A percentile compares a stretch with the other conserved stretches of the same genome.
phyloP scores from a whole-genome alignment of 2,888 invertebrate species.

The Frankliniella intonsa region DNA sequence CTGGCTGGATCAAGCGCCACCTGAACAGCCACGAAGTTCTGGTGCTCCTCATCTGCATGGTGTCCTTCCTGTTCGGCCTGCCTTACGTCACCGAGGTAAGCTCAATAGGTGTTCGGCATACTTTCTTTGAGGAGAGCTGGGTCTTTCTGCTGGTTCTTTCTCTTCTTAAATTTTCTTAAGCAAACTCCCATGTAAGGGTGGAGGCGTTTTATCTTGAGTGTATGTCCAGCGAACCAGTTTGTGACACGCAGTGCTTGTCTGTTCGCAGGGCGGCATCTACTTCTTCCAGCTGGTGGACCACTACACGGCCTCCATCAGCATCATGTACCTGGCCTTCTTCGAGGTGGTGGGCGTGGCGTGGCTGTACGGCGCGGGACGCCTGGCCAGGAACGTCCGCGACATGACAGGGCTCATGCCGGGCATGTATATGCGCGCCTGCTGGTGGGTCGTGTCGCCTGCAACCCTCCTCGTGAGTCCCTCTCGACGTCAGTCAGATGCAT shows the following conservation, averaged over 20 bases:
- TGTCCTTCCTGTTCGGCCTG: conserved; percentile 78
- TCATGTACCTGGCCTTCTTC: conserved; percentile 88
- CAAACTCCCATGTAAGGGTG: too few relatives aligned
- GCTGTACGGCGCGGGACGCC: conserved; percentile 79
- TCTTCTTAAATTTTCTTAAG: too few relatives aligned
- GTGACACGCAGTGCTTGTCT: too few relatives aligned
- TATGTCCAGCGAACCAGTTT: too few relatives aligned
- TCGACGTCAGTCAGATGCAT: too few relatives aligned
- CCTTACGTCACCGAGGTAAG: conserved; percentile 80
- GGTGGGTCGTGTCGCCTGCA: conserved; percentile 75
- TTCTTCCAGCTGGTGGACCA: conserved; percentile 89
- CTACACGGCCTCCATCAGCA: conserved; percentile 87
- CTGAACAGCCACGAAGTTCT: conserved; percentile 82
- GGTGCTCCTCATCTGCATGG: conserved; percentile 73
- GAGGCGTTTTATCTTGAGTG: too few relatives aligned
- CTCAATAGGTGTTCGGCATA: conserved; percentile 9
- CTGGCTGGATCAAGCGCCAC: conserved; percentile 75
- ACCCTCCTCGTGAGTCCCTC: conserved; percentile 59
- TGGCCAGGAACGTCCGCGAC: conserved; percentile 78
- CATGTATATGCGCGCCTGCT: conserved; percentile 77
- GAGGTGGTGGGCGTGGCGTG: conserved; percentile 88
- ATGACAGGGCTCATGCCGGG: conserved; percentile 83
- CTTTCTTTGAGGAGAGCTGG: too few relatives aligned
- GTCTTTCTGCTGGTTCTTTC: neutral
- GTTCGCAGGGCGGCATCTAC: conserved; percentile 76